Evolutionary conservation across 2,888 invertebrate genomes (phyloP).

Genomic region (Trachelus tabidus): DNA sequence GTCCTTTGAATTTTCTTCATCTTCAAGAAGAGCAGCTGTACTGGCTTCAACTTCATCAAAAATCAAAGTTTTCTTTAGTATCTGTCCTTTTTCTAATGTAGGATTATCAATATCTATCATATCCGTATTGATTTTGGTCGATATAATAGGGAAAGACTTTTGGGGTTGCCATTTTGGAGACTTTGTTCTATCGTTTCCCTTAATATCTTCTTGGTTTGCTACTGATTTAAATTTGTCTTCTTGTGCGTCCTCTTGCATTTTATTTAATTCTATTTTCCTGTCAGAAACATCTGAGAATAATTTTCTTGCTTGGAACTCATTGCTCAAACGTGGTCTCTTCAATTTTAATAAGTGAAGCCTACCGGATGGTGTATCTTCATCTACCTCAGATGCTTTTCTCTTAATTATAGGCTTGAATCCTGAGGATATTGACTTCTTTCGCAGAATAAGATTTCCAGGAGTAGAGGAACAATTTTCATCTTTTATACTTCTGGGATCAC

Average conservation of each 20-base stretch:
- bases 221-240: not conserved
- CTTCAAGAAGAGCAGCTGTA: slow-evolving; percentile 57
- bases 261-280: slow-evolving; percentile 18
- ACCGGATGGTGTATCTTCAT: slow-evolving; percentile 40
- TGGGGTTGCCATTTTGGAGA: slow-evolving; percentile 7
- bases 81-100: not conserved
- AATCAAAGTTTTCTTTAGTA: slow-evolving; percentile 20
- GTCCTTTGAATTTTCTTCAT: slow-evolving; percentile 44
- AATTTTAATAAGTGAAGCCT: slow-evolving; percentile 25
- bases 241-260: not conserved
- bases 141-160: not conserved
- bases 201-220: not conserved
- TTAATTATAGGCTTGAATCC: slow-evolving; percentile 8
- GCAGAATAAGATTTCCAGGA: not conserved
- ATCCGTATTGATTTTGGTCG: not conserved
- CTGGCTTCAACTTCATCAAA: slow-evolving; percentile 59
- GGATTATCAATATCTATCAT: not conserved
- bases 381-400: slow-evolving; percentile 34
- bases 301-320: slow-evolving; percentile 43
- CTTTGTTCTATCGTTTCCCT: slow-evolving; percentile 5
- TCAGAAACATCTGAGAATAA: slow-evolving; percentile 37
- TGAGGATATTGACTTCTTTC: not conserved
- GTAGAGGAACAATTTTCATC: not conserved
- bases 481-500: not conserved
- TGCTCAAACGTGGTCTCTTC: slow-evolving; percentile 45